These are phyloP conservation scores for Byasa hedistus DNA, from an alignment of 2,888 invertebrate genomes.

Conservation along the genomic window DNA sequence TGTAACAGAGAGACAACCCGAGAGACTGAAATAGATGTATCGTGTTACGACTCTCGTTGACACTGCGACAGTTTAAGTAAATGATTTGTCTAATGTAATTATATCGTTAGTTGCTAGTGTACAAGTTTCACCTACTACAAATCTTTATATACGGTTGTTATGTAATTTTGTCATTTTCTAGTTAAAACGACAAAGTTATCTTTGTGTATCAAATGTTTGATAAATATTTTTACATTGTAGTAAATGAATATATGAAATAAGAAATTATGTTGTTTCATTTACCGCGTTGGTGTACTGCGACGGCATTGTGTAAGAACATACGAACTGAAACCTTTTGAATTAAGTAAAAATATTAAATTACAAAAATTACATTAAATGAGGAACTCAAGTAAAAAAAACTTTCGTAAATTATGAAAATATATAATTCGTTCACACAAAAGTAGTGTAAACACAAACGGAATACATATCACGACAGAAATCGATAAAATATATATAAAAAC, in stretches of 20 bases:
- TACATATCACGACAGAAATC: slow-evolving; percentile 16
- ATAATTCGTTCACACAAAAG: slow-evolving; percentile 11
- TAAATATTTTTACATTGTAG: slow-evolving; percentile 41
- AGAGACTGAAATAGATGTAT: slow-evolving; percentile 48
- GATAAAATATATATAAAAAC: slow-evolving; percentile 11
- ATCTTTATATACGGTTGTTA: slow-evolving; percentile 37
- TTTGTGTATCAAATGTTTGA: slow-evolving; percentile 35
- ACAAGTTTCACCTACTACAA: slow-evolving; percentile 30
- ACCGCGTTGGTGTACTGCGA: background rate
- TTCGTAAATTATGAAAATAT: background rate
- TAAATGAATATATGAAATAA: slow-evolving; percentile 37
- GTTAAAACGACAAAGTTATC: slow-evolving; percentile 66
- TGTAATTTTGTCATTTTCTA: slow-evolving; percentile 66
- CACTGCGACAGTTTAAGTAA: slow-evolving; percentile 5
- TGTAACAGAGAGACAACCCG: slow-evolving; percentile 36
- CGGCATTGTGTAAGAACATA: background rate
- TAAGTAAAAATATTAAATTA: too few relatives aligned
- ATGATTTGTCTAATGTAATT: background rate
- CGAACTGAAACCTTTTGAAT: background rate
- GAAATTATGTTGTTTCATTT: slow-evolving; percentile 35
- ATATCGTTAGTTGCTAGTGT: slow-evolving; percentile 12
- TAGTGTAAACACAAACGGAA: slow-evolving; percentile 15
- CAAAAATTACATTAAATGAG: background rate
- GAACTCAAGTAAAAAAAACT: background rate
- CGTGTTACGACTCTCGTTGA: background rate